Evolutionary conservation across 2,113 vertebrate genomes (phyloP), one percentile per base, ranked within the genome.

Genomic region (Sorex araneus): DNA sequence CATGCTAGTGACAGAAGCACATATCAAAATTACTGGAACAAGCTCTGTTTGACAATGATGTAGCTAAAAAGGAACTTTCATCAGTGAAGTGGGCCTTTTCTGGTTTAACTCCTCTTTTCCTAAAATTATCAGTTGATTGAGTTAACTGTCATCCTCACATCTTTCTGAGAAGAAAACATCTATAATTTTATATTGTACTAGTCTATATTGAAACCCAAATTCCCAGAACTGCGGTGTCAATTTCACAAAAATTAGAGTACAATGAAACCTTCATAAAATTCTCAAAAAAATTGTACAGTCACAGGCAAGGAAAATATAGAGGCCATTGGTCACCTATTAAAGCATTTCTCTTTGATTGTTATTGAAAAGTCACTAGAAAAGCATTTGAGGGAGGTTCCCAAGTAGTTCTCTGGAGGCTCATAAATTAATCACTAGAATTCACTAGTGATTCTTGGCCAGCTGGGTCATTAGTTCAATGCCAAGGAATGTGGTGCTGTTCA

Each of bases 191-290:
- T 45, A 19, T 2, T 36, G 2, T 28, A 30, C 21, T 50, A n/a
- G 8, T 67, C 40, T 47, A 28, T 34, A 21, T 70, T 32, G 80
- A 89, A 18, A 23, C 28, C 76, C 36, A 60, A 32, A 76, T 69
- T 82, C 16, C 63, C 50, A 63, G 21, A 25, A 25, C 7, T 11
- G 0, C 18, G 34, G 30, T 69, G 32, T 34, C 63, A 82, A 87
- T 66, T 75, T 70, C 47, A 74, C 13, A 90, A 64, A 91, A 89
- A 8, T 40, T 74, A 36, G 75, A 91, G 27, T 27, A 45, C 45
- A 45, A 36, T 30, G 67, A 79, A 32, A 86, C 10, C 50, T 86
- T 81, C 21, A 86, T 13, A 94, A 91, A 86, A 81, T 47, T 36
- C 13, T 78, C 88, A 34, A 27, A 60, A 92, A 85, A 4, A 54